These are phyloP conservation scores for Drosophila niveifrons DNA, from an alignment of 2,888 invertebrate genomes.

Conservation along the genomic window DNA sequence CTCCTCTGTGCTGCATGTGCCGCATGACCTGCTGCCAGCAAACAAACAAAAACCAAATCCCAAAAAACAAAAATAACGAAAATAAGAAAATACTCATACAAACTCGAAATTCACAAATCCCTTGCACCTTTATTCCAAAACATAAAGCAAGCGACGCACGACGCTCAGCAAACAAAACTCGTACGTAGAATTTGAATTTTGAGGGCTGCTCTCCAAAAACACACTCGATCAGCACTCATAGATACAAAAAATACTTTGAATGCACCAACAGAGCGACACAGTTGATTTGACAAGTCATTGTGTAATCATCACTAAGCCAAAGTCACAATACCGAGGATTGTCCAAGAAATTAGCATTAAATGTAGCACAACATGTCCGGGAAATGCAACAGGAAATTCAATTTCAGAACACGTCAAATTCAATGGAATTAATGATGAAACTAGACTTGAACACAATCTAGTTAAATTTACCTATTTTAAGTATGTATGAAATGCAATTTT, in stretches of 20 bases:
- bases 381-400: slow-evolving; percentile 1
- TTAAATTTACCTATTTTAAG: neutral
- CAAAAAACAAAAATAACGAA: slow-evolving; percentile 9
- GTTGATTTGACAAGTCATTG: slow-evolving; percentile 50
- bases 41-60: slow-evolving; percentile 65
- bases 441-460: neutral
- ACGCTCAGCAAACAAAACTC: slow-evolving; percentile 62
- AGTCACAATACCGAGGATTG: slow-evolving; percentile 65
- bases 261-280: slow-evolving; percentile 33
- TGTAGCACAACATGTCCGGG: slow-evolving; percentile 37
- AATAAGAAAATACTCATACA: slow-evolving; percentile 24
- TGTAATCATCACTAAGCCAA: slow-evolving; percentile 69
- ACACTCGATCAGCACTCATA: slow-evolving; percentile 32
- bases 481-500: no score
- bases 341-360: slow-evolving; percentile 71
- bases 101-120: slow-evolving; percentile 54
- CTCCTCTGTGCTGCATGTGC: slow-evolving; percentile 53
- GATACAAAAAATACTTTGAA: slow-evolving; percentile 40
- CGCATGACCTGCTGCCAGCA: slow-evolving; percentile 61
- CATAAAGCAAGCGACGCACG: slow-evolving; percentile 65
- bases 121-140: slow-evolving; percentile 66
- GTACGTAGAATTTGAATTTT: slow-evolving; percentile 51
- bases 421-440: neutral
- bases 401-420: neutral
- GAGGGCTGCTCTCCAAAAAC: slow-evolving; percentile 33